These are phyloP conservation scores for Lycocorax pyrrhopterus DNA, from an alignment of 2,113 vertebrate genomes.

Conservation along the genomic window DNA sequence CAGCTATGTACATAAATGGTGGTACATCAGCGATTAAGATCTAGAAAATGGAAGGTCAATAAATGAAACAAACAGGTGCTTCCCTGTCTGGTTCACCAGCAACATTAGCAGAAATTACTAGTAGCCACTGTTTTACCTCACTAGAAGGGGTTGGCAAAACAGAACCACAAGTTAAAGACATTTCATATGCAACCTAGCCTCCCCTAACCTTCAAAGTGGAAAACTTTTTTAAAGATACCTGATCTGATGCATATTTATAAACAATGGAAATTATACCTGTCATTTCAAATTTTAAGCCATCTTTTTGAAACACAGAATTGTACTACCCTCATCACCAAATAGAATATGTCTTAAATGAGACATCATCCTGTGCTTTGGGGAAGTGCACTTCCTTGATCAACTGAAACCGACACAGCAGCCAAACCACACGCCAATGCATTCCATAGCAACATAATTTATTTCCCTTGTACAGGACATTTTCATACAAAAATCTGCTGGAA, in stretches of 20 bases:
- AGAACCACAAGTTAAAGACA: neutral
- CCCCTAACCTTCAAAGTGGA: neutral
- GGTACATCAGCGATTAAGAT: neutral
- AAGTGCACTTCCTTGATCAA: neutral
- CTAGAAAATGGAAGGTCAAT: neutral
- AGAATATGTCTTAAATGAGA: neutral
- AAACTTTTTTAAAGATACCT: neutral
- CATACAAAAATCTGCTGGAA: neutral
- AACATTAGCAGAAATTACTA: neutral
- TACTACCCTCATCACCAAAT: neutral
- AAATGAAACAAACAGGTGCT: neutral
- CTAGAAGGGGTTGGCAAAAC: neutral
- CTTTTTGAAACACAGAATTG: neutral
- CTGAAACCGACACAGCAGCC: neutral
- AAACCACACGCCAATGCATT: neutral
- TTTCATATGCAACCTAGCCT: neutral
- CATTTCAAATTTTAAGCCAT: neutral
- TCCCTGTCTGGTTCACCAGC: neutral
- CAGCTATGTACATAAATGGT: neutral
- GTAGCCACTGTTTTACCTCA: neutral
- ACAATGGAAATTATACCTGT: neutral
- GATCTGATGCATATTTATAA: neutral
- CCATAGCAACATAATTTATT: neutral
- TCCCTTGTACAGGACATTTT: neutral
- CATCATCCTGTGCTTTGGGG: neutral